Conservation (phyloP, 2,113 vertebrate genomes). For the human (Homo sapiens) region DNA sequence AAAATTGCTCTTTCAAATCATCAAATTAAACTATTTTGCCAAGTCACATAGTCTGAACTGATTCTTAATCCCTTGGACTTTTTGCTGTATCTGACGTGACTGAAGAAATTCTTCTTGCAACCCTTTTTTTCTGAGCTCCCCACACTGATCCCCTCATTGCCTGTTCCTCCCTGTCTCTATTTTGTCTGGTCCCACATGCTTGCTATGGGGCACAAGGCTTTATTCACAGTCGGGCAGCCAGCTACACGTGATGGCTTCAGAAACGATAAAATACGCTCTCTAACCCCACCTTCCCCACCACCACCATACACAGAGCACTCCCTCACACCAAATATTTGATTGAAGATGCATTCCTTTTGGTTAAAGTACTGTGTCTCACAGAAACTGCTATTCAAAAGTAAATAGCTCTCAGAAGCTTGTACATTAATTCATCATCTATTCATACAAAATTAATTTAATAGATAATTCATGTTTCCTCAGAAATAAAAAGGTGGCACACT, state of each 20-base stretch:
- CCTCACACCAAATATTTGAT: not conserved
- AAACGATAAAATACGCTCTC: not conserved
- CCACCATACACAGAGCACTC: accelerated
- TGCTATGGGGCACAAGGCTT: not conserved
- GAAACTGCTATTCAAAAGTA: not conserved
- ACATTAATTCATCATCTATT: not conserved
- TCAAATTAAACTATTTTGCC: not conserved
- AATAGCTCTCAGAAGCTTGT: not conserved
- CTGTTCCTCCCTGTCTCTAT: not conserved
- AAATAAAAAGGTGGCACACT: not conserved
- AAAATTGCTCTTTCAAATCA: not conserved
- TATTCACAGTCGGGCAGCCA: not conserved
- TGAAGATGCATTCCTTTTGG: not conserved
- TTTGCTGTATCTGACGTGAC: not conserved
- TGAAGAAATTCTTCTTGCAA: not conserved
- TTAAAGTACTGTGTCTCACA: not conserved
- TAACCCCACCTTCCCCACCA: accelerated
- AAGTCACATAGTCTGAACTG: not conserved
- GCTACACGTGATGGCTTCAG: not conserved
- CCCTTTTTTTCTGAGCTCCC: not conserved
- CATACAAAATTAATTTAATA: not conserved
- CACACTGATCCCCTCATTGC: accelerated
- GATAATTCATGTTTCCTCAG: conserved; percentile 20
- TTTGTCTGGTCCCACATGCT: not conserved
- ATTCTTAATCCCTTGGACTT: not conserved